Evolutionary conservation across 2,888 invertebrate species (phyloP), one percentile per base, ranked within the genome.

Genomic region (Charanyca ferruginea): DNA sequence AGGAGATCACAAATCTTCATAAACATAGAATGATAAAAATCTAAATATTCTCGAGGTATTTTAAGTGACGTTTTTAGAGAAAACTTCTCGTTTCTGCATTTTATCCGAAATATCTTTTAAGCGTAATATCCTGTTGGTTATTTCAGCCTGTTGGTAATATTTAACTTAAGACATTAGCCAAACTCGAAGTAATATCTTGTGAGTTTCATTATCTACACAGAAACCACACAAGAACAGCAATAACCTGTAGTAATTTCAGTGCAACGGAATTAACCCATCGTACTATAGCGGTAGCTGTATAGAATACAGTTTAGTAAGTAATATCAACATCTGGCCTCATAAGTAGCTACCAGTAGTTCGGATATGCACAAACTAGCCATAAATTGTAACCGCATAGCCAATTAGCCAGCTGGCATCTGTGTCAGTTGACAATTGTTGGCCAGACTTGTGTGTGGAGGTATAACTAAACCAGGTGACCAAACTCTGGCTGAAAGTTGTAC

Each of bases 401-500:
- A 80, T 81, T 81, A 82, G 80, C 80, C 66, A 75, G 77, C 80
- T 80, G 80, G 75, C 73, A 80, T 75, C 65, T 73, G 66, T 69
- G 74, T 79, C 68, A 77, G 62, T 66, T 55, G 70, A 77, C 74
- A 67, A 74, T 79, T 66, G 72, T 51, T 68, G 51, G 58, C 42
- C 57, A 32, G 23, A 63, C 65, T 72, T 62, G 51, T 62, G 51
- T 61, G 38, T 72, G 42, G 41, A 32, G 22, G 41, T 63, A 38
- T 25, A 49, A 42, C 41, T 47, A 23, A 45, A 41, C 28, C 63
- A 70, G 75, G 59, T 74, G 63, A 64, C 63, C 65, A 67, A 71
- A 68, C 59, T 66, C 35, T 28, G 59, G 5, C 20, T 47, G 52
- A 65, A 66, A 71, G 73, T 79, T 79, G 53, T 23, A 9, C 32